Evolutionary conservation across 2,888 invertebrate species (phyloP), one percentile per base, ranked within the genome.

Genomic region (Lamellibrachia satsuma): DNA sequence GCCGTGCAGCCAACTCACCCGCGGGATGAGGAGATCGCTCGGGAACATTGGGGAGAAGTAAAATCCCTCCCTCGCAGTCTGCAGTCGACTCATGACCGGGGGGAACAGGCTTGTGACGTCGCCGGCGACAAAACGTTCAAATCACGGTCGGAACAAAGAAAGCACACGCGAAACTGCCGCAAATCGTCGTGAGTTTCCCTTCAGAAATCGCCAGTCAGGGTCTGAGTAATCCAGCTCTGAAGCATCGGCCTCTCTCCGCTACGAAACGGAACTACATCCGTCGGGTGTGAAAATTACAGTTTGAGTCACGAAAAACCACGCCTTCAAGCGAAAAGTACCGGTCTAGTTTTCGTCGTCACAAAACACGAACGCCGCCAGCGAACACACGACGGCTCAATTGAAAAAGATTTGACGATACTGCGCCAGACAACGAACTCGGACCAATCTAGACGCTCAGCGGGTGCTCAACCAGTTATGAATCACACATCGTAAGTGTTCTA

Each of bases 251-350:
- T 75, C 15, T 75, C 75, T 75, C 75, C 75, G 75, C 75, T 75
- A 75, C 15, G 22, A 75, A 15, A 75, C 75, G n/a, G 22, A 22
- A 75, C 75, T 15, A 75, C 75, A 22, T 75, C 75, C 75, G 75
- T 75, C 75, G 75, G 75, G 75, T n/a, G 75, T 75, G 75, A n/a
- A 75, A 75, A 75, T 75, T 75, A 75, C 75, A 75, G 22, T 75
- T 75, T 75, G 75, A 75, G 75, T 75, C 75, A 75, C 75, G 75
- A 75, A 75, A 22, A 75, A 22, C 75, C 75, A 75, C 75, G 75
- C 75, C 75, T 75, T 15, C 4, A 6, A 22, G 75, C 75, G 75
- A 75, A n/a, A 75, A 75, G 75, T 75, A n/a, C 75, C 75, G 75
- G 15, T 22, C 75, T 75, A 75, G 75, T 75, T 75, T 75, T n/a